These are phyloP conservation scores for Chionodraco myersi DNA, from an alignment of 2,113 vertebrate genomes.

Conservation along the genomic window DNA sequence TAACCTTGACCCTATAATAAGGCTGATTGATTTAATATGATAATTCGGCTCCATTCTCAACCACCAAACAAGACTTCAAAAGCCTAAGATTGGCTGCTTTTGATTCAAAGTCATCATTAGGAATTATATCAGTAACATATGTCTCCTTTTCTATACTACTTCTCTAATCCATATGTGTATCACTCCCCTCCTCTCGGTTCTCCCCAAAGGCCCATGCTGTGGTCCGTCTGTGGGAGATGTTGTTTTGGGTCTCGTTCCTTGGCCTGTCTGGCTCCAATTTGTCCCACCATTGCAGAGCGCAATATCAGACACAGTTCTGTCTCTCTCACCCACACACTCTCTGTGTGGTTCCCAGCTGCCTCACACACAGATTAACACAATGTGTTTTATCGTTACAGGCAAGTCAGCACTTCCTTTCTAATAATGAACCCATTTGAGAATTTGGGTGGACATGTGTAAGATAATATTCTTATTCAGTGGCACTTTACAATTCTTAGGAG, in stretches of 20 bases:
- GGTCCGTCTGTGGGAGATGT: slow-evolving; percentile 81
- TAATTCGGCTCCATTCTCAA: slow-evolving; percentile 59
- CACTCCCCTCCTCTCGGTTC: slow-evolving; percentile 50
- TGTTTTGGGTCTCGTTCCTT: slow-evolving; percentile 81
- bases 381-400: slow-evolving; percentile 42
- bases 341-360: slow-evolving; percentile 68
- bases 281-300: slow-evolving; percentile 80
- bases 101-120: slow-evolving; percentile 70
- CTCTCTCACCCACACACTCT: slow-evolving; percentile 59
- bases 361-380: slow-evolving; percentile 54
- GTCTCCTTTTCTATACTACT: slow-evolving; percentile 60
- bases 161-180: slow-evolving; percentile 73
- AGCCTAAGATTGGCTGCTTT: slow-evolving; percentile 66
- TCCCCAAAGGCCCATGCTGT: slow-evolving; percentile 75
- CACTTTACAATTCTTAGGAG: not conserved
- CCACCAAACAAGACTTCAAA: slow-evolving; percentile 70
- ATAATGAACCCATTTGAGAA: slow-evolving; percentile 21
- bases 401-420: slow-evolving; percentile 12
- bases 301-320: slow-evolving; percentile 79
- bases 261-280: slow-evolving; percentile 86
- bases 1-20: slow-evolving; percentile 62
- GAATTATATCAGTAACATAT: slow-evolving; percentile 76
- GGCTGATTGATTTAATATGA: slow-evolving; percentile 71
- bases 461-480: slow-evolving; percentile 11
- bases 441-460: slow-evolving; percentile 27